Base-by-base conservation (phyloP, 2,113 vertebrate genomes). In the Fulmarus glacialis region DNA sequence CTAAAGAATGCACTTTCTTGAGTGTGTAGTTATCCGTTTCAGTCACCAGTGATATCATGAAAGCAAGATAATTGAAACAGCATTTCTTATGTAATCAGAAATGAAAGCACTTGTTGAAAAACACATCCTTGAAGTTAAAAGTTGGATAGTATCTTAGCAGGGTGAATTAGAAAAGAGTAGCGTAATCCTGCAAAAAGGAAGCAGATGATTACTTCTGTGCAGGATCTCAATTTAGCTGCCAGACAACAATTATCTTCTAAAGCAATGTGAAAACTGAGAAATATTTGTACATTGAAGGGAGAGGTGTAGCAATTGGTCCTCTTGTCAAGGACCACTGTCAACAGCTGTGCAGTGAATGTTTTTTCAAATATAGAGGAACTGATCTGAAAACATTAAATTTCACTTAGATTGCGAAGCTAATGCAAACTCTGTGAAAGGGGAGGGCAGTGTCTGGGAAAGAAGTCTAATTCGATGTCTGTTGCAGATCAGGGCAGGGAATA, bases 41-140 rank as follows among this genome's bases (percentile, higher is more conserved):
- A 71, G 40, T 64, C 66, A 56, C 8, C 52, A 40, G 52, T 53
- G 60, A 15, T 85, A 26, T 0, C 47, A 20, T 29, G 87, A 80
- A 62, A 79, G 71, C 32, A 58, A 66, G 42, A 47, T 83, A 78
- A 88, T 72, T 80, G 90, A 80, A 90, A 79, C 62, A 45, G 40
- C 78, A 29, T 88, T 97, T 56, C 58, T 94, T 27, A 3, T 43
- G 38, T 82, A 89, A 77, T 88, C 60, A 70, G 22, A 82, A 95
- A 77, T 70, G 56, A 82, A 91, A 93, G 60, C 52, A 27, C 47
- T 87, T 30, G 34, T 75, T 72, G 71, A 75, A 93, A 95, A 91
- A 63, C 9, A 12, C 42, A 24, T 67, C 72, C 66, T 74, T 43
- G 15, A 77, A 71, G 87, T 89, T 80, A 13, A 53, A 80, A 48